Evolutionary conservation across 2,888 invertebrate species (phyloP).

Genomic region (Cerastoderma edule): DNA sequence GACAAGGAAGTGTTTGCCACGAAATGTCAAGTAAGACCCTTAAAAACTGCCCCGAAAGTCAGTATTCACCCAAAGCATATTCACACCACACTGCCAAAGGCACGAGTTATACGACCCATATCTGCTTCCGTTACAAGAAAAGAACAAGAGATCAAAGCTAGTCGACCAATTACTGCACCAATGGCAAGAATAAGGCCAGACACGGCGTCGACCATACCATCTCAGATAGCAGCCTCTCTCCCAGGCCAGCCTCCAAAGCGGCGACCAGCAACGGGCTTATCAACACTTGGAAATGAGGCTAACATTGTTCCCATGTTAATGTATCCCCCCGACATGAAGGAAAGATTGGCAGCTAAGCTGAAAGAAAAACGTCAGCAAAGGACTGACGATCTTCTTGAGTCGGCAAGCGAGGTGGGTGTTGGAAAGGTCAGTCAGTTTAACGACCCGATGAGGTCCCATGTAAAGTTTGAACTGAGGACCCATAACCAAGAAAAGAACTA

Average conservation of each 20-base stretch:
- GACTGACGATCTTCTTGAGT: constrained; percentile 56
- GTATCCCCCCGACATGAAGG: constrained; percentile 77
- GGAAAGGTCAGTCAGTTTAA: constrained; percentile 79
- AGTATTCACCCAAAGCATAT: constrained; percentile 75
- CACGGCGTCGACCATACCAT: constrained; percentile 64
- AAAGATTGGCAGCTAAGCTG: constrained; percentile 67
- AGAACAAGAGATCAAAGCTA: constrained; percentile 45
- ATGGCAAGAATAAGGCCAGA: constrained; percentile 53
- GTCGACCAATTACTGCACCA: constrained; percentile 70
- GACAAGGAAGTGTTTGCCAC: constrained; percentile 71
- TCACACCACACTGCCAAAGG: constrained; percentile 75
- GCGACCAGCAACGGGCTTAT: constrained; percentile 55
- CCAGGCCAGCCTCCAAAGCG: constrained; percentile 63
- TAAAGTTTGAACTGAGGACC: constrained; percentile 79
- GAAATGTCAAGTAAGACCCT: constrained; percentile 65
- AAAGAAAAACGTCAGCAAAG: constrained; percentile 63
- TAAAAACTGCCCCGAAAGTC: constrained; percentile 62
- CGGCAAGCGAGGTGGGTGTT: constrained; percentile 64
- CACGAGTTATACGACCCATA: constrained; percentile 77
- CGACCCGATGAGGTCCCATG: constrained; percentile 78
- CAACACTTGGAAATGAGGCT: constrained; percentile 69
- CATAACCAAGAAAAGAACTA: constrained; percentile 77
- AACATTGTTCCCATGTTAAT: constrained; percentile 81
- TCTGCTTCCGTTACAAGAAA: constrained; percentile 70
- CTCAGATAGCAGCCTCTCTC: constrained; percentile 67